These are phyloP conservation scores for Eira barbara DNA, from an alignment of 2,113 vertebrate genomes.

Conservation along the genomic window DNA sequence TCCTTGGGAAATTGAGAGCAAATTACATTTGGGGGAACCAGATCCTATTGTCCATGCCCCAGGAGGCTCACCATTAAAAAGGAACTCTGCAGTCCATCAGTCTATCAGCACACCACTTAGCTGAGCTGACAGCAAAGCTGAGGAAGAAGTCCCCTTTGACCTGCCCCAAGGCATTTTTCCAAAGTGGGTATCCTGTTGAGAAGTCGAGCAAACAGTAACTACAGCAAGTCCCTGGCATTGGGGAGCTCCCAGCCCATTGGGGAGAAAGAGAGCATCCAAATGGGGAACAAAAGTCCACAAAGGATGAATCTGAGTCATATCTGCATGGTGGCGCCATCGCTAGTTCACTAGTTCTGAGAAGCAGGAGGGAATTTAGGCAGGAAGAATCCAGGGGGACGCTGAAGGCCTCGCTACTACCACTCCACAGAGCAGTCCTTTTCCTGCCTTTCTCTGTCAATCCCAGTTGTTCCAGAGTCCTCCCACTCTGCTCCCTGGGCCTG, in stretches of 20 bases:
- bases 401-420: background rate
- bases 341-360: constrained; percentile 1
- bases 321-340: background rate
- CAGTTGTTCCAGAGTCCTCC: background rate
- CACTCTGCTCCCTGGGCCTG: background rate
- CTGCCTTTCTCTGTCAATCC: background rate
- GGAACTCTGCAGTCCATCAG: background rate
- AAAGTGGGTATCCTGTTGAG: background rate
- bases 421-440: background rate
- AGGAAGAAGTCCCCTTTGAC: background rate
- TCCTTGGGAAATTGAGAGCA: constrained; percentile 2
- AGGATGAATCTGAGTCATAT: background rate
- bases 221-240: background rate
- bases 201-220: background rate
- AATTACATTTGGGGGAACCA: background rate
- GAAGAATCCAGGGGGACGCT: background rate
- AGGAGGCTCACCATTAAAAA: background rate
- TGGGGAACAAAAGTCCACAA: background rate
- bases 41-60: background rate
- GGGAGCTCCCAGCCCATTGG: background rate
- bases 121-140: background rate
- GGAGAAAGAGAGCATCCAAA: background rate
- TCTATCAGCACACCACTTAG: background rate
- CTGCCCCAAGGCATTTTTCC: background rate
- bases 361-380: background rate